Evolutionary conservation across 2,113 vertebrate species (phyloP).

Genomic region (Brachyistius frenatus): DNA sequence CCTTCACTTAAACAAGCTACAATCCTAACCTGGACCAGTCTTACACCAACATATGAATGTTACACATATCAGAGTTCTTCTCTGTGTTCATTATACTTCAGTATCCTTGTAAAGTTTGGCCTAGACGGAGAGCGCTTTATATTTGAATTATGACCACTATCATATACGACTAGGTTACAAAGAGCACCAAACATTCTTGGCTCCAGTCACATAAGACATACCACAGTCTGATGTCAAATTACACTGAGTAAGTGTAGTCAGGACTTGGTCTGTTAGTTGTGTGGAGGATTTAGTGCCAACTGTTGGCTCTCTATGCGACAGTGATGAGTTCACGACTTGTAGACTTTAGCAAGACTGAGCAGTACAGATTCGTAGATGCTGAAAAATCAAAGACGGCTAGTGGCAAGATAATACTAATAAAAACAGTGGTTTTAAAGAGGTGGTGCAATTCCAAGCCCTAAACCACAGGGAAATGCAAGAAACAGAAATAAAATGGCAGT

Average conservation of each 20-base stretch:
- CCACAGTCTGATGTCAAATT: slow-evolving; percentile 65
- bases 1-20: slow-evolving; percentile 7
- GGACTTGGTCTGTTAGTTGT: slow-evolving; percentile 60
- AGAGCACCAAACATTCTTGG: slow-evolving; percentile 29
- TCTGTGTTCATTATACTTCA: slow-evolving; percentile 16
- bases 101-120: not conserved
- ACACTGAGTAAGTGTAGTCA: slow-evolving; percentile 45
- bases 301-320: slow-evolving; percentile 52
- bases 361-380: slow-evolving; percentile 40
- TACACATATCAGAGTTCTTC: not conserved
- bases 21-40: not conserved
- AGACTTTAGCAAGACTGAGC: slow-evolving; percentile 56
- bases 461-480: slow-evolving; percentile 14
- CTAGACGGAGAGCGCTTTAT: not conserved
- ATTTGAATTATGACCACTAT: slow-evolving; percentile 19
- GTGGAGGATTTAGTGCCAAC: slow-evolving; percentile 56
- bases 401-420: slow-evolving; percentile 30
- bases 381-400: slow-evolving; percentile 45
- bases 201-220: slow-evolving; percentile 43
- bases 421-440: slow-evolving; percentile 27
- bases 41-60: not conserved
- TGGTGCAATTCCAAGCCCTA: slow-evolving; percentile 42
- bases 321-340: slow-evolving; percentile 68
- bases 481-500: slow-evolving; percentile 31
- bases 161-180: slow-evolving; percentile 8